These are phyloP conservation scores for Pseudocheirus occidentalis DNA, from an alignment of 2,797 vertebrate genomes.

Conservation along the genomic window DNA sequence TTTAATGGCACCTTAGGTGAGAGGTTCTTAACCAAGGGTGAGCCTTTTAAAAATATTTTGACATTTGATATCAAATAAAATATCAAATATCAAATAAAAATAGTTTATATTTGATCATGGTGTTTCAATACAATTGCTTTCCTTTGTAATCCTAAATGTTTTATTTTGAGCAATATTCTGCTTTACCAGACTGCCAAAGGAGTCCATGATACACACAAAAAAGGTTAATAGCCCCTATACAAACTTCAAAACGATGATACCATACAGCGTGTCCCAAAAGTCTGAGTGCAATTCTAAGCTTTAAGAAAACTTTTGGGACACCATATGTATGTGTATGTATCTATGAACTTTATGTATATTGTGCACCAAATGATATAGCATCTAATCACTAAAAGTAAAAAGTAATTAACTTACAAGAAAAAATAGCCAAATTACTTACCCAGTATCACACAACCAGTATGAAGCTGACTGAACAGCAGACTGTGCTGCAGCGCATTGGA, in stretches of 20 bases:
- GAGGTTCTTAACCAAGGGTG: background rate
- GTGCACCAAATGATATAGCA: background rate
- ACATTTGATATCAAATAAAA: background rate
- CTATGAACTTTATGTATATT: background rate
- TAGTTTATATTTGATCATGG: background rate
- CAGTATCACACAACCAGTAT: too few species aligned
- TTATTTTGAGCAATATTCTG: too few species aligned
- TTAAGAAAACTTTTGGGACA: too few species aligned
- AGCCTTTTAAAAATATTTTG: background rate
- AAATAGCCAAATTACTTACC: too few species aligned
- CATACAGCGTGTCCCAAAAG: too few species aligned
- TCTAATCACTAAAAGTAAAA: background rate
- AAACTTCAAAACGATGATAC: too few species aligned
- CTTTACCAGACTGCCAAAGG: too few species aligned
- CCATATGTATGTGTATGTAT: background rate
- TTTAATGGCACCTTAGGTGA: background rate
- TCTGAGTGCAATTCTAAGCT: too few species aligned
- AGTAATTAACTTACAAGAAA: background rate
- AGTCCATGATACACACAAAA: too few species aligned
- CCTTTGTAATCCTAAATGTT: background rate
- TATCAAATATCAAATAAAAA: background rate
- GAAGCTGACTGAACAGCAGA: conserved; percentile 96
- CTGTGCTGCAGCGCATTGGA: conserved; percentile 95
- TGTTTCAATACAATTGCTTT: background rate
- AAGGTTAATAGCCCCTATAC: too few species aligned